Evolutionary conservation across 2,797 vertebrate genomes (phyloP).

Genomic region (Linurgus olivaceus): DNA sequence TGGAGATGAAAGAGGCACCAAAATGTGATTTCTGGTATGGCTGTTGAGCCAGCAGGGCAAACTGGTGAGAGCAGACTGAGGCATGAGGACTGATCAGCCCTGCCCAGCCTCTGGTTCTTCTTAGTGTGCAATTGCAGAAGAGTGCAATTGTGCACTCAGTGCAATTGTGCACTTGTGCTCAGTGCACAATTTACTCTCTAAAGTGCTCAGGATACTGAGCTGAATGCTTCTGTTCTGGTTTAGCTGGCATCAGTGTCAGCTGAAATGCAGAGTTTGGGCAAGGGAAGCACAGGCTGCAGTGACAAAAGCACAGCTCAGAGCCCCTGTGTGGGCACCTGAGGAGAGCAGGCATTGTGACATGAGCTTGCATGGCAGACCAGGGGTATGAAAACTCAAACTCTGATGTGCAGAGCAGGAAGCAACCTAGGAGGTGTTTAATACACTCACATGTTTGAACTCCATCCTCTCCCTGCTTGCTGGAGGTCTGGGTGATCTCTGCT

Average conservation of each 20-base stretch:
- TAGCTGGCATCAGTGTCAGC: not conserved
- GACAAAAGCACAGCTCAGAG: not conserved
- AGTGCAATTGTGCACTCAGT: too few relatives aligned
- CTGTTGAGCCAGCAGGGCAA: not conserved
- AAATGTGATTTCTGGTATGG: not conserved
- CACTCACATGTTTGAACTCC: rapidly evolving
- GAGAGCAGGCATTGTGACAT: not conserved
- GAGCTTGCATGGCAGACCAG: not conserved
- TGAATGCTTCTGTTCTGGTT: not conserved
- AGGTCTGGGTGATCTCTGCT: not conserved
- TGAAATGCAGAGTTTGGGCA: not conserved
- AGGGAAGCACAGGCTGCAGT: not conserved
- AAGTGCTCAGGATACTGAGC: not conserved
- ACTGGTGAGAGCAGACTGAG: not conserved
- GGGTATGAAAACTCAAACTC: not conserved
- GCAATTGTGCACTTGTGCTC: too few relatives aligned
- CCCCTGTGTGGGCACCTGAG: not conserved
- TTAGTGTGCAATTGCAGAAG: not conserved
- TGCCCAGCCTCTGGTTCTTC: not conserved
- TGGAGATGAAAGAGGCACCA: not conserved
- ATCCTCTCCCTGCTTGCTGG: not conserved
- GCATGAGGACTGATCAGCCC: not conserved
- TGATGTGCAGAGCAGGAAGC: not conserved
- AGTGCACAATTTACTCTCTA: too few relatives aligned
- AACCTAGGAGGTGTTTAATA: not conserved